Percentiles rank a stretch among this genome's conserved stretches.
These are phyloP conservation scores for Marcusenius ussheri DNA, from an alignment of 2,113 vertebrate genomes.

Conservation along the genomic window DNA sequence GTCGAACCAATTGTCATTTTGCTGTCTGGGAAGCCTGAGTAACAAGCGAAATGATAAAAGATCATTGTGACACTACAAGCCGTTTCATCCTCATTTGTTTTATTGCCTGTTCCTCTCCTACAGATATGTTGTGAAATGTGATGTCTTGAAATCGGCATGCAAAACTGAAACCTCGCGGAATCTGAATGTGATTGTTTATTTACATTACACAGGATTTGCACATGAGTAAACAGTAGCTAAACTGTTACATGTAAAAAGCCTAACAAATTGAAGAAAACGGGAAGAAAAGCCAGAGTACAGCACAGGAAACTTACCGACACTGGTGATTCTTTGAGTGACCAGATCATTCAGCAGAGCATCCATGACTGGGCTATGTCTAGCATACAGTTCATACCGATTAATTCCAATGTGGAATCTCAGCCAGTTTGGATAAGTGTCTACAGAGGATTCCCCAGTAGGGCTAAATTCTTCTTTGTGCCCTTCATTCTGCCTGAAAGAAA, in stretches of 20 bases:
- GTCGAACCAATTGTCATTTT: background rate
- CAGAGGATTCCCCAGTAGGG: constrained; percentile 71
- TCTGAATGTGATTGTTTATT: background rate
- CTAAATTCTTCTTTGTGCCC: constrained; percentile 68
- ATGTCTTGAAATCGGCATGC: background rate
- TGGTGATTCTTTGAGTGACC: constrained; percentile 83
- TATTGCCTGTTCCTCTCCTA: background rate
- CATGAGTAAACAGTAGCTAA: background rate
- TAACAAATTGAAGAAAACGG: background rate
- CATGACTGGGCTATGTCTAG: constrained; percentile 80
- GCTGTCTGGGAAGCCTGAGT: background rate
- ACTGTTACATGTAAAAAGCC: background rate
- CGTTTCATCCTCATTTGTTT: background rate
- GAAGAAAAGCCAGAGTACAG: background rate
- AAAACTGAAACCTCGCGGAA: background rate
- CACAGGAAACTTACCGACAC: constrained; percentile 76
- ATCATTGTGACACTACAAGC: background rate
- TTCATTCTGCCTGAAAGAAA: constrained; percentile 68
- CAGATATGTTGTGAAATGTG: background rate
- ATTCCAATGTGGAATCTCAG: constrained; percentile 96
- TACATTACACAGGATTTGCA: background rate
- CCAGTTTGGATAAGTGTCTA: constrained; percentile 94
- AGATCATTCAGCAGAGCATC: constrained; percentile 86
- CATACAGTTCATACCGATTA: constrained; percentile 92
- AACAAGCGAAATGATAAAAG: background rate